Evolutionary conservation across 1,140 invertebrate species (phyloP), one percentile per base, ranked within the genome.

Genomic region (Octopus bimaculoides): DNA sequence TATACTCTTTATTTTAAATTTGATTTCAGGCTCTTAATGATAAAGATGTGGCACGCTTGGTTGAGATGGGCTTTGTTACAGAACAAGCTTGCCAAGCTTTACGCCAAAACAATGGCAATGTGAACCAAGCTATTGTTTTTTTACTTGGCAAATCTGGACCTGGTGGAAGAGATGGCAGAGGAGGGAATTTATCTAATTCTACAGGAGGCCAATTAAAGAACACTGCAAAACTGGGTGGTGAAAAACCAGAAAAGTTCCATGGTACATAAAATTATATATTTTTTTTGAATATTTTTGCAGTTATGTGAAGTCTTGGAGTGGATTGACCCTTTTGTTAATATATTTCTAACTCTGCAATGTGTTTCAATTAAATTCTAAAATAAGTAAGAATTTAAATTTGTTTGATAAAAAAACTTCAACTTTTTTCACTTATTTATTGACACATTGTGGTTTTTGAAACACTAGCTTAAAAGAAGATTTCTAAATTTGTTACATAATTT

Each of bases 41-140:
- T 91, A 92, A 93, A 82, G 95, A 94, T 91, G 93, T 95, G 55
- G 94, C 95, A 83, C 94, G 93, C 86, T 95, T 96, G 79, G 92
- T 95, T 55, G 94, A 95, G 88, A 93, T 94, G 87, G 95, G 95
- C 20, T 96, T 94, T 86, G 92, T 93, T 52, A 92, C 94, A 81
- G 94, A 95, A 78, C 93, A 95, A 87, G 95, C 95, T 75, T 93
- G 93, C 86, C 92, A 92, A 88, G 94, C 95, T 73, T 89, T 96
- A 52, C 93, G 92, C 85, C 90, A 93, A 77, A 93, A 92, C 78
- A 92, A 93, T 77, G 95, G 95, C 84, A 94, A 95, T 89, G 92
- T 95, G 1, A 93, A 93, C 74, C 91, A 92, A 87, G 94, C 95
- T 69, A 89, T 95, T 2, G 82, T 86, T 71, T 79, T 69, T 52